Conservation (phyloP, 2,888 invertebrate genomes). For the Brachyopa scutellaris region DNA sequence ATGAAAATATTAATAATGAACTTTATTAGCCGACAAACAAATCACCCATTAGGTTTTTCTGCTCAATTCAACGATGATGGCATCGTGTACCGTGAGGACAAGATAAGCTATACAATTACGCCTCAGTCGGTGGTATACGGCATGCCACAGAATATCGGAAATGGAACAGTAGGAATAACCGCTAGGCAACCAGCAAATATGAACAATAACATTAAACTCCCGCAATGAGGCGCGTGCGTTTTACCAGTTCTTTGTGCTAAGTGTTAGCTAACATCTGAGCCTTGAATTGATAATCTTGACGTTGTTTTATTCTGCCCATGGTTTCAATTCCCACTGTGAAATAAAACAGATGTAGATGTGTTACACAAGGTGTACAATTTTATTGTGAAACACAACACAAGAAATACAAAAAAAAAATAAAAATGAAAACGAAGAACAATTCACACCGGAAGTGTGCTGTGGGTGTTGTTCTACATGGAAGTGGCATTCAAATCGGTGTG, state of each 20-base stretch:
- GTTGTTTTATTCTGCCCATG: conserved; percentile 19
- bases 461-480: conserved; percentile 13
- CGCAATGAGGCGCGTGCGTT: conserved; percentile 75
- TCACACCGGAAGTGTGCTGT: conserved; percentile 33
- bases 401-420: background rate
- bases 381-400: conserved; percentile 10
- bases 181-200: conserved; percentile 47
- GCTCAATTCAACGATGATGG: conserved; percentile 19
- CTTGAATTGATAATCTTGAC: conserved; percentile 30
- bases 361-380: conserved; percentile 30
- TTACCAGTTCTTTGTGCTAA: conserved; percentile 49
- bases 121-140: conserved; percentile 48
- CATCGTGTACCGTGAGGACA: conserved; percentile 27
- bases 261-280: conserved; percentile 48
- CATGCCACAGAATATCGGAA: conserved; percentile 74
- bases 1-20: conserved; percentile 6
- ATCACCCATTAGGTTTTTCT: conserved; percentile 19
- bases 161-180: conserved; percentile 75
- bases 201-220: conserved; percentile 71
- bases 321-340: background rate
- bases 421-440: too few relatives aligned
- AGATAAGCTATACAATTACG: conserved; percentile 52
- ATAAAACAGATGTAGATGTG: conserved; percentile 49
- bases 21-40: conserved; percentile 30
- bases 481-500: conserved; percentile 27